Base-by-base conservation (phyloP, 2,797 vertebrate genomes). In the Naso thynnoides region DNA sequence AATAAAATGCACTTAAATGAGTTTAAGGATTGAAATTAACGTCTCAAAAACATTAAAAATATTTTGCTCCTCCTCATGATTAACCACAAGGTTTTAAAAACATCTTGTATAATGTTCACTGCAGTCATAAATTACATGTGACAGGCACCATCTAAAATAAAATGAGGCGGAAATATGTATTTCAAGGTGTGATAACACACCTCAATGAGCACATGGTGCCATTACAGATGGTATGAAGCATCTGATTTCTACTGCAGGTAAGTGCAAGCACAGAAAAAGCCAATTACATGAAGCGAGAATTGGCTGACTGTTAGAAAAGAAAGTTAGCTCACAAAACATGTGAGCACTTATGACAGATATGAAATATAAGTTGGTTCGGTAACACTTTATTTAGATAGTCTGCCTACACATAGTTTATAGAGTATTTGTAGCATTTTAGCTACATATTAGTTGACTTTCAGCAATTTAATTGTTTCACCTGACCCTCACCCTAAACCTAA, bases 141-240 rank as follows among this genome's bases (percentile, higher is more conserved):
- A 81, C 78, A 73, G 78, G 55, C 55, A 77, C 16, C 64, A 57
- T 69, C 52, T 42, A 53, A 71, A 65, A 66, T 74, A 65, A 82
- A 89, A 86, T 86, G 79, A 84, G 59, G 65, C 45, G 67, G 55
- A 86, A 85, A 83, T 81, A 58, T 61, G 55, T 90, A 72, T 86
- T 86, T 84, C 31, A 76, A 83, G 79, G 84, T 85, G 82, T 82
- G 83, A 89, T 85, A 68, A 70, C 60, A 75, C 69, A 63, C 64
- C 60, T 67, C 67, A 16, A 8, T 61, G 81, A 84, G 70, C 73
- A 80, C 73, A 69, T 8, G 16, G 42, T 42, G 19, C 59, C 65
- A 59, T 79, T 78, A 78, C 41, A 59, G 36, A 70, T 56, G 73
- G 63, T 78, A 58, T 50, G 49, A 38, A 84, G 73, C 62, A 29